These are phyloP conservation scores for Apocrypta bakeri DNA, from an alignment of 1,140 invertebrate genomes.

Conservation along the genomic window DNA sequence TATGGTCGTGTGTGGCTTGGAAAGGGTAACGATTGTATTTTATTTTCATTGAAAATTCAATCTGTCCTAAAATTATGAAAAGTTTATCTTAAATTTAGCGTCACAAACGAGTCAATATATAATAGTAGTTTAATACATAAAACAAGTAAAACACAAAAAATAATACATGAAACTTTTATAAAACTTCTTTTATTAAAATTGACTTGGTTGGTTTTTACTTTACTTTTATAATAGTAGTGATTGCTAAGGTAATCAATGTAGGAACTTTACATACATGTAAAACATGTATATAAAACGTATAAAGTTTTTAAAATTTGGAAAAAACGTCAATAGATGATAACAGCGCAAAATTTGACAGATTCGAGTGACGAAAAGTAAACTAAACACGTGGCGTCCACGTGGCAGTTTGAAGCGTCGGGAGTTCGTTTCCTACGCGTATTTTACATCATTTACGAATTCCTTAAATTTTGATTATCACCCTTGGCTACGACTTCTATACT, in stretches of 20 bases:
- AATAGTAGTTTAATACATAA: too few relatives aligned
- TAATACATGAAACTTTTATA: too few relatives aligned
- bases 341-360: neutral
- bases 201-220: neutral
- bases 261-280: too few relatives aligned
- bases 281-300: neutral
- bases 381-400: conserved; percentile 36
- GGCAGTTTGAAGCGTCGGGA: neutral
- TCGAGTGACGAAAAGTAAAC: neutral
- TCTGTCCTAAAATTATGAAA: neutral
- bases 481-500: too few relatives aligned
- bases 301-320: neutral
- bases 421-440: neutral
- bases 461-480: neutral
- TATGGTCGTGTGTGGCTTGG: conserved; percentile 92
- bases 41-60: too few relatives aligned
- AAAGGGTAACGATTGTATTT: conserved; percentile 77
- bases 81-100: too few relatives aligned
- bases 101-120: too few relatives aligned
- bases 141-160: too few relatives aligned
- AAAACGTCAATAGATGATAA: neutral
- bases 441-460: neutral
- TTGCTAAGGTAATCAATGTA: too few relatives aligned
- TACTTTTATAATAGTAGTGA: too few relatives aligned
- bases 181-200: neutral